These are phyloP conservation scores for Pangasius krempfi DNA, from an alignment of 2,797 vertebrate species.

Conservation along the genomic window DNA sequence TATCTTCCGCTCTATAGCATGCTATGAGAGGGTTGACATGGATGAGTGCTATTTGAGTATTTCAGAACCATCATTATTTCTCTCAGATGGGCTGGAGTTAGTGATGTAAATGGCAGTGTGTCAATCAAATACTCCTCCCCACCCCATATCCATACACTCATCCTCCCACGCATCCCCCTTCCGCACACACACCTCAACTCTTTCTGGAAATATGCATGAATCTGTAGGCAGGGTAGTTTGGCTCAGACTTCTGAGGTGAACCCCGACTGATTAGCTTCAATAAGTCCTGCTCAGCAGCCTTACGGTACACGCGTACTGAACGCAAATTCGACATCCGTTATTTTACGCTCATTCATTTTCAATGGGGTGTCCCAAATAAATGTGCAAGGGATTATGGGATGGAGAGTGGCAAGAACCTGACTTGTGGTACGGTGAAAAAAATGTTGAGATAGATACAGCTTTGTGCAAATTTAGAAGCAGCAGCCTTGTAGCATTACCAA, in stretches of 20 bases:
- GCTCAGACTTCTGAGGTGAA: slow-evolving; percentile 43
- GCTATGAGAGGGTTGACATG: slow-evolving; percentile 24
- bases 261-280: slow-evolving; percentile 46
- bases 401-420: neutral
- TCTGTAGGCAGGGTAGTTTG: slow-evolving; percentile 13
- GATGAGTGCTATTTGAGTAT: slow-evolving; percentile 33
- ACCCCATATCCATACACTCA: neutral
- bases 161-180: neutral
- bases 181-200: neutral
- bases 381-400: neutral
- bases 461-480: neutral
- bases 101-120: slow-evolving; percentile 21
- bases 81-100: slow-evolving; percentile 39
- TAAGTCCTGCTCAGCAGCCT: slow-evolving; percentile 24
- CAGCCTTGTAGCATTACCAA: neutral
- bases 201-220: slow-evolving; percentile 42
- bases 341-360: neutral
- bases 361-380: neutral
- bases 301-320: neutral
- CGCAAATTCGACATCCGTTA: neutral
- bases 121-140: slow-evolving; percentile 36
- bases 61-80: slow-evolving; percentile 39
- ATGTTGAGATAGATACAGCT: neutral
- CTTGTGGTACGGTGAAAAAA: neutral
- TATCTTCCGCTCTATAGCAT: slow-evolving; percentile 9